Percentiles rank a stretch among this genome's conserved stretches.
These are phyloP conservation scores for Rynchops niger DNA, from an alignment of 2,113 vertebrate genomes.

Conservation along the genomic window DNA sequence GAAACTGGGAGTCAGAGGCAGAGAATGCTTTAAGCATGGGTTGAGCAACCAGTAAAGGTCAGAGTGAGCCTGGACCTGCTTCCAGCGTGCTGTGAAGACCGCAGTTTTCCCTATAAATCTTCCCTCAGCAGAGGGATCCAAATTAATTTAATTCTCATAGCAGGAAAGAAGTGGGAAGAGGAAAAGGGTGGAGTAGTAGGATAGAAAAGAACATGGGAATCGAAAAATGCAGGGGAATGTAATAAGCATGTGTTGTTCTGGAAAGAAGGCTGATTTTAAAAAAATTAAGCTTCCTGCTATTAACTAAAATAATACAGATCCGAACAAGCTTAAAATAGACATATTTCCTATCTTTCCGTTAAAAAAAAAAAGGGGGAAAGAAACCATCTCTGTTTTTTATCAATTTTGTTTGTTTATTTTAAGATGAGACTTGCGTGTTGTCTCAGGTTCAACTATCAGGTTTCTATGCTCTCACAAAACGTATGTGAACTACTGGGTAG, in stretches of 20 bases:
- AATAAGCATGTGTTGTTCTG: background rate
- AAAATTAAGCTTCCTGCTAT: background rate
- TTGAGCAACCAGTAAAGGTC: background rate
- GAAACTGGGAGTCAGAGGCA: background rate
- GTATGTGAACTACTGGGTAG: background rate
- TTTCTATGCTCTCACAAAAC: background rate
- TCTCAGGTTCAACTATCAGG: background rate
- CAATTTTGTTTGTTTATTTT: background rate
- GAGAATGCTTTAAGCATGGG: background rate
- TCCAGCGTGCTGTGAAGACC: background rate
- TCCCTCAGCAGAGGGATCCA: background rate
- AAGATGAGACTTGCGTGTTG: background rate
- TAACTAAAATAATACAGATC: background rate
- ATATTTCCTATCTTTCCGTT: background rate
- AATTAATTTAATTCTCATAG: background rate
- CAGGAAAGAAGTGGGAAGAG: background rate
- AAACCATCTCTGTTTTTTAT: background rate
- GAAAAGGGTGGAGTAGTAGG: background rate
- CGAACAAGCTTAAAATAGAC: background rate
- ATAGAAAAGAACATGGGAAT: background rate
- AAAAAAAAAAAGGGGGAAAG: background rate
- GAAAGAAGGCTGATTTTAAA: background rate
- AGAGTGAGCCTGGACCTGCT: background rate
- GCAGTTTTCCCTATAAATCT: background rate
- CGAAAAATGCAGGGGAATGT: background rate